A percentile compares a stretch with the other conserved stretches of the same genome.
Evolutionary conservation across 1,140 invertebrate genomes (phyloP).

Genomic region (Drosophila lowei): DNA sequence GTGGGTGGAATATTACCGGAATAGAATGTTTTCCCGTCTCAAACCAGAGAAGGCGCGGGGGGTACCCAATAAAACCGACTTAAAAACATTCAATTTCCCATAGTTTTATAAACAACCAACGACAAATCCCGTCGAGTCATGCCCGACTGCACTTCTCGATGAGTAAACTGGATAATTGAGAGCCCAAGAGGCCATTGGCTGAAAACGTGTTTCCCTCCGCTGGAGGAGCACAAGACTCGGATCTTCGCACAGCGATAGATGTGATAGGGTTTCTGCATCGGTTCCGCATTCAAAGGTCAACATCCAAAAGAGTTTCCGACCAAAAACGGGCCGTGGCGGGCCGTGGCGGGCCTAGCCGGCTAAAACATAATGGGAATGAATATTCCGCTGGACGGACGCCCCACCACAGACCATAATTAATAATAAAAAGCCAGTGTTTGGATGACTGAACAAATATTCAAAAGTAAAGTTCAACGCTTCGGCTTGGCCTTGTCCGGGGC

Average conservation of each 20-base stretch:
- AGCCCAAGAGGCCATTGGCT: conserved; percentile 2
- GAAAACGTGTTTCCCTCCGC: background rate
- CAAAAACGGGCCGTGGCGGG: background rate
- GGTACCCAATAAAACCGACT: background rate
- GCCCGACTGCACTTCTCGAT: conserved; percentile 9
- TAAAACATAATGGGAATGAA: conserved; percentile 24
- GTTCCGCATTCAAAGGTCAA: conserved; percentile 34
- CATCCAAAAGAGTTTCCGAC: background rate
- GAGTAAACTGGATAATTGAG: conserved; percentile 1
- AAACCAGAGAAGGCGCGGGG: too few relatives aligned
- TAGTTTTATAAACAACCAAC: background rate
- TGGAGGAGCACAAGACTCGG: too few relatives aligned
- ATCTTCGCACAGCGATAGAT: conserved; percentile 10
- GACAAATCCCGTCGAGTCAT: conserved; percentile 11
- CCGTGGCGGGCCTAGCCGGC: background rate
- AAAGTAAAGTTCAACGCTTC: conserved; percentile 51
- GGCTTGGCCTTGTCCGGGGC: conserved; percentile 45
- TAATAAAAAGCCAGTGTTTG: conserved; percentile 30
- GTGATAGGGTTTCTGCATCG: conserved; percentile 21
- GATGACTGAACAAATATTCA: conserved; percentile 41
- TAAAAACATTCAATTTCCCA: background rate
- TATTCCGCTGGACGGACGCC: background rate
- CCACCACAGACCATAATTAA: conserved; percentile 23
- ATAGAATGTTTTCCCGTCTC: too few relatives aligned
- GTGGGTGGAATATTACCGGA: too few relatives aligned